phyloP scores from a whole-genome alignment of 2,113 vertebrate genomes.

The Falco punctatus region DNA sequence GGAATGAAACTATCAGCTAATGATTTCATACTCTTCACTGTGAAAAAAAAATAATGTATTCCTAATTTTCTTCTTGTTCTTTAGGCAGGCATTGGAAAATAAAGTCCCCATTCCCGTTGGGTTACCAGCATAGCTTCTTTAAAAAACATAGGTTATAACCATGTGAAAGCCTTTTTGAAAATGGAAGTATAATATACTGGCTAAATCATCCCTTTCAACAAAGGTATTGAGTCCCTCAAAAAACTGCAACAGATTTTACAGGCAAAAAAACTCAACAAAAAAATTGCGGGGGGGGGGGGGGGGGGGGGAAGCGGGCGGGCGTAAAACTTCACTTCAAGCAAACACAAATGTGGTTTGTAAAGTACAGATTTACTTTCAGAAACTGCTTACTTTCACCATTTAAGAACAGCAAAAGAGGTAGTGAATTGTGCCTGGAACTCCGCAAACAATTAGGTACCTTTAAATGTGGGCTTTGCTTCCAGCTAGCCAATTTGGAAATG shows the following conservation, averaged over 20 bases:
- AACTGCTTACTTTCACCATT: neutral
- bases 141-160: neutral
- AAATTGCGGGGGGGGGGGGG: too few relatives aligned
- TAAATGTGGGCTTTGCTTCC: neutral
- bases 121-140: neutral
- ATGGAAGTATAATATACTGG: neutral
- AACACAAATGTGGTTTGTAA: neutral
- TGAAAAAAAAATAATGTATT: neutral
- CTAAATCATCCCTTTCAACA: neutral
- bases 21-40: neutral
- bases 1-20: neutral
- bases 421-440: neutral
- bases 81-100: neutral
- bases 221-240: neutral
- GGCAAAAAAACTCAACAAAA: neutral
- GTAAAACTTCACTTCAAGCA: neutral
- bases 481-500: neutral
- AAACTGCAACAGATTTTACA: neutral
- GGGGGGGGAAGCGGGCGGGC: too few relatives aligned
- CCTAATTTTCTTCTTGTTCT: neutral
- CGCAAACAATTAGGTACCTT: neutral
- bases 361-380: neutral
- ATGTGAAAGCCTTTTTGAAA: neutral
- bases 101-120: rapidly evolving
- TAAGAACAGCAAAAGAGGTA: neutral